A percentile compares a stretch with the other conserved stretches of the same genome.
Evolutionary conservation across 2,797 vertebrate species (phyloP).

Genomic region (Perodicticus potto): DNA sequence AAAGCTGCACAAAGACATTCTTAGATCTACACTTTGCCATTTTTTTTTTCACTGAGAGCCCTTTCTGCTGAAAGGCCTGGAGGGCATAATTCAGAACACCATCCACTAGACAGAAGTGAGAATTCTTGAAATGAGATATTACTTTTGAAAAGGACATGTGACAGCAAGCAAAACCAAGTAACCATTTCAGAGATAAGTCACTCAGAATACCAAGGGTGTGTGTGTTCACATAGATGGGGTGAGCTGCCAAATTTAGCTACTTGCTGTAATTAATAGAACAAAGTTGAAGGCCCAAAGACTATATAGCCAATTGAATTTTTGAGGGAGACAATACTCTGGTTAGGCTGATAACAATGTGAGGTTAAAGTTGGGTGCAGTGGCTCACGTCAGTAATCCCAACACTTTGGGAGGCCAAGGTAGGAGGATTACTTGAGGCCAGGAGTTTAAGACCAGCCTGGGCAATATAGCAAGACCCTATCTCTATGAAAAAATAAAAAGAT

Average conservation of each 20-base stretch:
- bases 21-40: constrained; percentile 37
- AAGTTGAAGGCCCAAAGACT: background rate
- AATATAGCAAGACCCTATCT: background rate
- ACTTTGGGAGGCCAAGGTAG: background rate
- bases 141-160: constrained; percentile 32
- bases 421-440: background rate
- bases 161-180: background rate
- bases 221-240: background rate
- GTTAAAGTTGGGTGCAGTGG: background rate
- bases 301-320: background rate
- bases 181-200: background rate
- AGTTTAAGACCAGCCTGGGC: background rate
- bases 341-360: background rate
- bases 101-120: background rate
- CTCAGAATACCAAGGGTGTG: background rate
- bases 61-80: constrained; percentile 39
- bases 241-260: fast-evolving
- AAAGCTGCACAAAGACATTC: background rate
- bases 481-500: background rate
- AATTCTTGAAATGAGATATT: constrained; percentile 48
- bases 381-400: background rate
- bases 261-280: background rate
- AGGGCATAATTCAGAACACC: constrained; percentile 29
- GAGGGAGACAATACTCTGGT: background rate
- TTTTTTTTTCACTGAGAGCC: background rate